Evolutionary conservation across 2,113 vertebrate species (phyloP).

Genomic region (Antechinus stuartii): DNA sequence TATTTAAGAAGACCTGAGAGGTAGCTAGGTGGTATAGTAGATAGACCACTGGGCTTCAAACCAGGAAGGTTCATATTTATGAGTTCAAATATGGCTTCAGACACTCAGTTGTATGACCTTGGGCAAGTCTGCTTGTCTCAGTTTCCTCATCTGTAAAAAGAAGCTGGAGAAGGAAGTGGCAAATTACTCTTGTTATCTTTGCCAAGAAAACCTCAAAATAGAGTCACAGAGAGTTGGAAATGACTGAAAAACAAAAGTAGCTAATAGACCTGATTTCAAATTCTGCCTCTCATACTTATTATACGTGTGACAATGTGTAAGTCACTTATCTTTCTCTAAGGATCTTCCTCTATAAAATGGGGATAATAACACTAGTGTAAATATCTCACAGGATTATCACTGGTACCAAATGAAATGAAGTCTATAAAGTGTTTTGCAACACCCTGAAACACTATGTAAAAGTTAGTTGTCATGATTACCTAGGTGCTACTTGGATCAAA

Average conservation of each 20-base stretch:
- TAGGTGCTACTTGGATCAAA: not conserved
- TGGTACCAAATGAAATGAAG: not conserved
- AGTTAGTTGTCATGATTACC: not conserved
- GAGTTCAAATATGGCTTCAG: not conserved
- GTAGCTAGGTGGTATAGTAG: too few species aligned
- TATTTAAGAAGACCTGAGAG: not conserved
- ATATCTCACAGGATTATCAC: not conserved
- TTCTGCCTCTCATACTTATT: not conserved
- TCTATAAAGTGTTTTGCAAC: not conserved
- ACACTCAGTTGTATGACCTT: not conserved
- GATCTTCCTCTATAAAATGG: not conserved
- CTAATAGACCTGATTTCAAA: not conserved
- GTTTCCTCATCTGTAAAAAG: not conserved
- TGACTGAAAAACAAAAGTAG: not conserved
- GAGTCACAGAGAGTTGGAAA: not conserved
- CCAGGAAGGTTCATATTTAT: too few species aligned
- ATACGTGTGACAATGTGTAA: not conserved
- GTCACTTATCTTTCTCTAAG: not conserved
- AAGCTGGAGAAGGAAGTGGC: not conserved
- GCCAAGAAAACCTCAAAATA: not conserved
- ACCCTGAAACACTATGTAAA: not conserved
- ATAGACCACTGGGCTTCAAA: too few species aligned
- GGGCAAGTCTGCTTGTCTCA: not conserved
- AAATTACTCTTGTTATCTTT: not conserved
- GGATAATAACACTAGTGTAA: not conserved